Evolutionary conservation across 2,113 vertebrate genomes (phyloP).

Genomic region (Tretioscincus oriximinensis): DNA sequence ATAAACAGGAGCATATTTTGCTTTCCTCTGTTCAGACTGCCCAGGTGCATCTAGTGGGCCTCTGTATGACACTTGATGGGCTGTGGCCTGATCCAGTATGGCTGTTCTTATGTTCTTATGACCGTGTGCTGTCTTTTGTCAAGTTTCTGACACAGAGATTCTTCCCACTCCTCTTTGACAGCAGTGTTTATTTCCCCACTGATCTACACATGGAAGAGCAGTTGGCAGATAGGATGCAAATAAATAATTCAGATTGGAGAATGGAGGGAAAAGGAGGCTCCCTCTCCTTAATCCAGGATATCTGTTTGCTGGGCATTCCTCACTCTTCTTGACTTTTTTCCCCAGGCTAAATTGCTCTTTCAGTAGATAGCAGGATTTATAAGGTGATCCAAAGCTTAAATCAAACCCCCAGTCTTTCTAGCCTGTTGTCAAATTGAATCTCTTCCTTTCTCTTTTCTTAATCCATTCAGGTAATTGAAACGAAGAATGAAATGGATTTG

Average conservation of each 20-base stretch:
- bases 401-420: background rate
- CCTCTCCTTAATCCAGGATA: too few relatives aligned
- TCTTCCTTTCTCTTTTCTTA: slow-evolving; percentile 7
- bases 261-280: background rate
- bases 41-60: too few relatives aligned
- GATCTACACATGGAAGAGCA: background rate
- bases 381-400: slow-evolving; percentile 1
- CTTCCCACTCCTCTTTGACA: background rate
- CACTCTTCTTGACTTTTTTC: background rate
- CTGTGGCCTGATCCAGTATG: too few relatives aligned
- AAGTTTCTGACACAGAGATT: background rate
- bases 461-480: slow-evolving; percentile 71
- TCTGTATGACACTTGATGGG: too few relatives aligned
- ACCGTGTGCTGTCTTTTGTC: background rate
- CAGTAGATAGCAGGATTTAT: background rate
- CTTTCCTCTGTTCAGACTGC: too few relatives aligned
- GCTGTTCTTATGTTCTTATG: too few relatives aligned
- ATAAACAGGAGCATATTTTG: too few relatives aligned
- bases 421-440: background rate
- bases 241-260: background rate
- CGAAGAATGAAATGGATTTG: slow-evolving; percentile 62
- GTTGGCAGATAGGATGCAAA: background rate
- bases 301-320: slow-evolving; percentile 7
- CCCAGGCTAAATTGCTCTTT: accelerated
- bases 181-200: background rate